Percentiles rank a stretch among this genome's conserved stretches.
Evolutionary conservation across 2,797 vertebrate species (phyloP).

Genomic region (Lutjanus argentimaculatus): DNA sequence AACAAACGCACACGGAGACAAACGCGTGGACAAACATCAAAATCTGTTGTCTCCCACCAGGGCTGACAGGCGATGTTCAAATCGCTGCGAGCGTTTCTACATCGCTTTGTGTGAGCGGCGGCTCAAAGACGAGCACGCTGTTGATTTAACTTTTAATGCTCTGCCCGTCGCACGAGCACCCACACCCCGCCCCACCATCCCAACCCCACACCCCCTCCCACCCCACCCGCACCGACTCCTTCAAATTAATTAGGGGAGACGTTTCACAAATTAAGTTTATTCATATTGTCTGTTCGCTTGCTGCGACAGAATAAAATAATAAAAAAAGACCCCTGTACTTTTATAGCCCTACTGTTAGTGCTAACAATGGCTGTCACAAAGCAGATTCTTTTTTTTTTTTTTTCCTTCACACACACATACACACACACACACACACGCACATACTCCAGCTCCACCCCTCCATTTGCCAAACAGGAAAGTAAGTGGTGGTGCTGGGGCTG

Average conservation of each 20-base stretch:
- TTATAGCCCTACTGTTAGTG: constrained; percentile 73
- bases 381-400: constrained; percentile 56
- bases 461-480: constrained; percentile 74
- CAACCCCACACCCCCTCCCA: background rate
- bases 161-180: constrained; percentile 50
- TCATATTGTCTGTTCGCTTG: constrained; percentile 76
- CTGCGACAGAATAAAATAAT: constrained; percentile 70
- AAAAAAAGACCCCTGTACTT: constrained; percentile 66
- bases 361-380: constrained; percentile 83
- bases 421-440: constrained; percentile 24
- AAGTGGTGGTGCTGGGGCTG: constrained; percentile 73
- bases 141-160: constrained; percentile 81
- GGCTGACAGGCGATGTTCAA: constrained; percentile 73
- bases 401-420: too few relatives aligned
- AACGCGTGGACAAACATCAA: constrained; percentile 69
- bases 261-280: constrained; percentile 81
- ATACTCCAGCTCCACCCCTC: constrained; percentile 58
- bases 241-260: constrained; percentile 85
- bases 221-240: constrained; percentile 5
- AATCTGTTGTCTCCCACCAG: constrained; percentile 56
- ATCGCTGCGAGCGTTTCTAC: constrained; percentile 65
- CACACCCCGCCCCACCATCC: background rate
- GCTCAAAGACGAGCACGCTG: constrained; percentile 61
- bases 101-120: constrained; percentile 60
- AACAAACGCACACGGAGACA: constrained; percentile 35